Evolutionary conservation across 1,140 invertebrate species (phyloP), one percentile per base, ranked within the genome.

Genomic region (Homalodisca vitripennis): DNA sequence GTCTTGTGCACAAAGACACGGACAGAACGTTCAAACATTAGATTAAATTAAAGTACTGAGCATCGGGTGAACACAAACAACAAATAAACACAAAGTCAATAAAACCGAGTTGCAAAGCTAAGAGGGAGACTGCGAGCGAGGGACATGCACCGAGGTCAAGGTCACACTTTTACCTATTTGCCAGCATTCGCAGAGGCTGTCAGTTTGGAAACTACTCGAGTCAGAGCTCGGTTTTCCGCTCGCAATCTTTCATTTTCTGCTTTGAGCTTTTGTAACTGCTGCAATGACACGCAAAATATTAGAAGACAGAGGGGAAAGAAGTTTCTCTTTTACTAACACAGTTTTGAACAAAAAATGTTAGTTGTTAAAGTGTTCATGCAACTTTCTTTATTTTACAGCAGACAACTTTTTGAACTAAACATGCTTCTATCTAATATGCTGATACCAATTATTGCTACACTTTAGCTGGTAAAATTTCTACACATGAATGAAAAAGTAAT

Each of bases 231-330:
- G 86, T 97, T 97, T 89, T 97, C 93, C 80, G 93, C 91, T 86
- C 92, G 92, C 87, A 96, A 87, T 86, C 92, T 91, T 87, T 95
- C 93, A 88, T 95, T 95, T 87, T 97, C 94, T 83, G 91, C 90
- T 92, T 95, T 96, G 87, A 95, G 88, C 85, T 94, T 95, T 92
- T 95, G 92, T 84, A 96, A 92, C 92, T 93, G 94, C 95, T 98
- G 93, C 14, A 68, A 71, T 64, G 60, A 63, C 29, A 63, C 29
- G 60, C 20, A 63, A 63, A 63, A n/a, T 1, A 66, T 47, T 66
- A 66, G 64, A 48, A 27, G 47, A 48, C 64, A 66, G 64, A 66
- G 13, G 26, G 34, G 1, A 29, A 47, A 66, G 63, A 34, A 27
- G 22, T 41, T 41, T 6, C 17, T 41, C 34, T 17, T 41, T 41